phyloP scores from a whole-genome alignment of 2,113 vertebrate genomes.

The Poeciliopsis occidentalis region DNA sequence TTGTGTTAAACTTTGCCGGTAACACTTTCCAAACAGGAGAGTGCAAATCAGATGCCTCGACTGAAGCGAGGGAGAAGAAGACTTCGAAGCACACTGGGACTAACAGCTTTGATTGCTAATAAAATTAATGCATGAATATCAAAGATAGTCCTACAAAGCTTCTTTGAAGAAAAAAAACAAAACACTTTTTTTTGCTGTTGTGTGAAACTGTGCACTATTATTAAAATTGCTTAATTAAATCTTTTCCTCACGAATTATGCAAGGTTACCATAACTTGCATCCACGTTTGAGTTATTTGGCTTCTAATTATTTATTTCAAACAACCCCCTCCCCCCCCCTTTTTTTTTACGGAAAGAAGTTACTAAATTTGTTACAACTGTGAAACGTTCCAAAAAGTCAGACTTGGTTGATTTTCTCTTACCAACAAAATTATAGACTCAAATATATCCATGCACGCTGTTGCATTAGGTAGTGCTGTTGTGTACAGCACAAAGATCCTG shows the following conservation, averaged over 20 bases:
- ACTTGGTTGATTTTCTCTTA: too few species aligned
- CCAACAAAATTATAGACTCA: too few species aligned
- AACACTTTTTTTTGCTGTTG: constrained; percentile 3
- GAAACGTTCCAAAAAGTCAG: too few species aligned
- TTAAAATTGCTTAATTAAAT: background rate
- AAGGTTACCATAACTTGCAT: background rate
- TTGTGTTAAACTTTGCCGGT: constrained; percentile 76
- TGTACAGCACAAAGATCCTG: too few species aligned
- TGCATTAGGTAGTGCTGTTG: too few species aligned
- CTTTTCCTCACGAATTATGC: background rate
- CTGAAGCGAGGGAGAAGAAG: constrained; percentile 65
- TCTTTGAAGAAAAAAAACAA: background rate
- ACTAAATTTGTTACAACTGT: background rate
- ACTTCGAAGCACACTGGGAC: constrained; percentile 66
- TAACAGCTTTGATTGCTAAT: constrained; percentile 75
- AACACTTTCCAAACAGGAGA: constrained; percentile 64
- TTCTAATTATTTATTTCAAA: background rate
- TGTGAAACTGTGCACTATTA: background rate
- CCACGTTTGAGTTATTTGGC: background rate
- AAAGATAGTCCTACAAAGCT: background rate
- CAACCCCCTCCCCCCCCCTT: too few species aligned
- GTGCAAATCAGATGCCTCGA: constrained; percentile 63
- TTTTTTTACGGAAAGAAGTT: background rate
- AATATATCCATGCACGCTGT: too few species aligned
- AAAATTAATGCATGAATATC: constrained; percentile 60